phyloP scores from a whole-genome alignment of 64 coral and sea anemone genomes.

The Montipora capricornis region DNA sequence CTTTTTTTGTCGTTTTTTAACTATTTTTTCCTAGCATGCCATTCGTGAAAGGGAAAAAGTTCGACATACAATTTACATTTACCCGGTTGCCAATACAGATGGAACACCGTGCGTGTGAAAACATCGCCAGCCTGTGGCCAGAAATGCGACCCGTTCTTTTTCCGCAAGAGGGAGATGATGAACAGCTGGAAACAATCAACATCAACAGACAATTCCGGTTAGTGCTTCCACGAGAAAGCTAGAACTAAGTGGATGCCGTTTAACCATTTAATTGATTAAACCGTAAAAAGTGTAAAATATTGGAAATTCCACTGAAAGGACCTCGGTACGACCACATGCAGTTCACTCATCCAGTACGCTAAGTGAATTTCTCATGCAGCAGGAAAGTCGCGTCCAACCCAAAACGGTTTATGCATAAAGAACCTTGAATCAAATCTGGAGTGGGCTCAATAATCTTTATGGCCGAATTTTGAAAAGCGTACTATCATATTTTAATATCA shows the following conservation, averaged over 20 bases:
- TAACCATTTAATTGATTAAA: too few relatives aligned
- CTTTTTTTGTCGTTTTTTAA: neutral
- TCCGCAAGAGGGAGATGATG: constrained; percentile 22
- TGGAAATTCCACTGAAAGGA: too few relatives aligned
- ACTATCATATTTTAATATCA: neutral
- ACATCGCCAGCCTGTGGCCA: neutral
- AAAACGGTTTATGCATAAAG: too few relatives aligned
- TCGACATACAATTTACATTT: constrained; percentile 79
- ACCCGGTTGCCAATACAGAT: constrained; percentile 78
- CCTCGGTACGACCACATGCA: too few relatives aligned
- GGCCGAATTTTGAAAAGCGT: too few relatives aligned
- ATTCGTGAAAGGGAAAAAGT: constrained; percentile 56
- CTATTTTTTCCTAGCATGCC: constrained; percentile 49
- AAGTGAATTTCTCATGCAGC: too few relatives aligned
- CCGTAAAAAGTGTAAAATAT: too few relatives aligned
- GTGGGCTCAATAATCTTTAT: too few relatives aligned
- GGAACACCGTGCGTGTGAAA: constrained; percentile 75
- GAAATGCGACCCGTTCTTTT: constrained; percentile 65
- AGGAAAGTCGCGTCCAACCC: too few relatives aligned
- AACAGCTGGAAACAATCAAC: neutral
- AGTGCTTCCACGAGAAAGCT: neutral
- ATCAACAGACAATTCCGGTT: neutral
- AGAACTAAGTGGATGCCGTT: too few relatives aligned
- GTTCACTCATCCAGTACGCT: too few relatives aligned
- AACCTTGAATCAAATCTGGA: too few relatives aligned